Base-by-base conservation (phyloP, 1,140 invertebrate species). In the Drosophila biarmipes region DNA sequence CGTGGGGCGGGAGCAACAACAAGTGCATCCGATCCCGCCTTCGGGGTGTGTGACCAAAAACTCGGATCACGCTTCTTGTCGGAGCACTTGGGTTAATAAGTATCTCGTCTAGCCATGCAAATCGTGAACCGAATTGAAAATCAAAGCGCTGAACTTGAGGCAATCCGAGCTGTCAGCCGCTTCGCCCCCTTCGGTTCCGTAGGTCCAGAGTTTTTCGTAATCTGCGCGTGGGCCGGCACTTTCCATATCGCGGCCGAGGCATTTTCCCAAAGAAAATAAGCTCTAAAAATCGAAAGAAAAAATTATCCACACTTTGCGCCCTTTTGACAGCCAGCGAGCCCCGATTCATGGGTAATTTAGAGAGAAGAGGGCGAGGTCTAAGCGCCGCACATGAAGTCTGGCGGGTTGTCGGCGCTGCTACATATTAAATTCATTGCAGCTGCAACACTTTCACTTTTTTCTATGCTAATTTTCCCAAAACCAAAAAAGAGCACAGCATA, bases 401-500 rank as follows among this genome's bases (percentile, higher is more conserved):
- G 48, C 17, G 21, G 38, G 34, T 17, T 43, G 69, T 55, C 45
- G 55, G 15, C 34, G 66, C 43, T 84, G 80, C 67, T 74, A 73
- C 82, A 85, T 69, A 85, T 85, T 81, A 86, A 86, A 80, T 80
- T 53, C 66, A 73, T 45, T 81, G 80, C 81, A 85, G 80, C 80
- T 84, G 80, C 80, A 75, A 66, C 81, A 77, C 80, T 85, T 85
- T 85, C 80, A 85, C 80, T 85, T 85, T 84, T 82, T 67, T 55
- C 77, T 66, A 77, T 80, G 80, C 78, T 86, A 85, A 85, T 85
- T 86, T 72, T 48, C 35, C 12, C 14, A 43, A 59, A 58, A 21
- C 11, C 5, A 43, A 59, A 62, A 53, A 51, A 19, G n/a, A 8
- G 48, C 45, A 59, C 59, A 37, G 17, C 29, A 11, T 12, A 61